These are phyloP conservation scores for Dryobota labecula DNA, from an alignment of 2,888 invertebrate genomes.

Conservation along the genomic window DNA sequence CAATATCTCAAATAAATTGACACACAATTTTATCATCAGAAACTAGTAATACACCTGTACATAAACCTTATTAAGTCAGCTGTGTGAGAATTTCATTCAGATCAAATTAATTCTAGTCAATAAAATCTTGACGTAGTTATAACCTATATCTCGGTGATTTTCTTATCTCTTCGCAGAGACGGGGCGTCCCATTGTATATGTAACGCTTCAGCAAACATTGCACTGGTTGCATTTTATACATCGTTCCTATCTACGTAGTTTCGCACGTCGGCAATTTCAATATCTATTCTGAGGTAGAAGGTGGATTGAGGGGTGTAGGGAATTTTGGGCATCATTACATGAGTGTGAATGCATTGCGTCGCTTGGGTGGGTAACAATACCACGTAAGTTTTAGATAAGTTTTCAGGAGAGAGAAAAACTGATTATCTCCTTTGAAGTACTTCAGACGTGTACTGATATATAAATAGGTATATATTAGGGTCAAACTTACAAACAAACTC, in stretches of 20 bases:
- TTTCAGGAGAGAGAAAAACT: no score
- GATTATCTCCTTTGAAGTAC: no score
- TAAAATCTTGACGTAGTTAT: constrained; percentile 1
- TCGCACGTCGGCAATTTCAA: neutral
- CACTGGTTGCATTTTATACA: neutral
- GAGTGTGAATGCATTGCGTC: neutral
- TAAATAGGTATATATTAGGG: no score
- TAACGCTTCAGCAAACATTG: constrained; percentile 29
- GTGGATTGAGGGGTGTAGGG: neutral
- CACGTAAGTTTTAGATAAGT: no score
- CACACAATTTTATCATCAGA: neutral
- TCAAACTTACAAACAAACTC: no score
- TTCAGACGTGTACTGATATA: no score
- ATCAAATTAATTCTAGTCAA: constrained; percentile 10
- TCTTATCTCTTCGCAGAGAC: constrained; percentile 1
- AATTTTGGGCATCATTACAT: neutral
- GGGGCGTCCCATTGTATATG: constrained; percentile 14
- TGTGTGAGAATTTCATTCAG: neutral
- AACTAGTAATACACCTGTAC: neutral
- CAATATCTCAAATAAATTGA: neutral
- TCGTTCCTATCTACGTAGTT: neutral
- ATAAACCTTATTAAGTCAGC: neutral
- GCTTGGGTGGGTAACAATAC: no score
- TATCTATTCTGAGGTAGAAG: neutral
- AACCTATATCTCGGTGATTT: constrained; percentile 1